Evolutionary conservation across 2,797 vertebrate genomes (phyloP).

Genomic region (Gastrophryne carolinensis): DNA sequence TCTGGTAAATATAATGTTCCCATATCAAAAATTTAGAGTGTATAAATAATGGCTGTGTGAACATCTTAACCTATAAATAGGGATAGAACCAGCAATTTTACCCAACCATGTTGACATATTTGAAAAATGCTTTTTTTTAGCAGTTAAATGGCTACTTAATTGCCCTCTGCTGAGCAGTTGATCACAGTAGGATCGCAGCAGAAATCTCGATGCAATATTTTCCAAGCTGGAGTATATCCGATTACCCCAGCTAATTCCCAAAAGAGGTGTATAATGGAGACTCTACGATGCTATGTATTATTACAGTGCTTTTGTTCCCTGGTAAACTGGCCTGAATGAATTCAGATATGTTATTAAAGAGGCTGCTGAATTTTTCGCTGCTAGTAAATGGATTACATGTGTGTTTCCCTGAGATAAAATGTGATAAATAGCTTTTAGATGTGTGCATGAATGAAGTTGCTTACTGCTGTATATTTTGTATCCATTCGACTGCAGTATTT

Average conservation of each 20-base stretch:
- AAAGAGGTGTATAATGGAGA: not conserved
- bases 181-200: conserved; percentile 7
- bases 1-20: too few species aligned
- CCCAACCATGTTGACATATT: not conserved
- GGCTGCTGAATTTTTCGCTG: not conserved
- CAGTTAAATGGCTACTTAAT: not conserved
- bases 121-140: not conserved
- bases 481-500: conserved; percentile 6
- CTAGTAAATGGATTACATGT: conserved; percentile 30
- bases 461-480: not conserved
- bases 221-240: conserved; percentile 22
- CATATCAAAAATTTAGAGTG: too few species aligned
- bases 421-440: not conserved
- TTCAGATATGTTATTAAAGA: conserved; percentile 35
- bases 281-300: conserved; percentile 13
- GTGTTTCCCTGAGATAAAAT: conserved; percentile 41
- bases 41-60: too few species aligned
- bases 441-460: conserved; percentile 8
- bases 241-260: conserved; percentile 27
- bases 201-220: conserved; percentile 37
- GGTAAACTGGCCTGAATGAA: conserved; percentile 32
- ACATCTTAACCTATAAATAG: too few species aligned
- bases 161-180: not conserved
- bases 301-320: conserved; percentile 28
- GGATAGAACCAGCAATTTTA: not conserved